A percentile compares a stretch with the other conserved stretches of the same genome.
These are phyloP conservation scores for Hemicentrotus pulcherrimus DNA, from an alignment of 35 echinoderm and acorn worm species.

Conservation along the genomic window DNA sequence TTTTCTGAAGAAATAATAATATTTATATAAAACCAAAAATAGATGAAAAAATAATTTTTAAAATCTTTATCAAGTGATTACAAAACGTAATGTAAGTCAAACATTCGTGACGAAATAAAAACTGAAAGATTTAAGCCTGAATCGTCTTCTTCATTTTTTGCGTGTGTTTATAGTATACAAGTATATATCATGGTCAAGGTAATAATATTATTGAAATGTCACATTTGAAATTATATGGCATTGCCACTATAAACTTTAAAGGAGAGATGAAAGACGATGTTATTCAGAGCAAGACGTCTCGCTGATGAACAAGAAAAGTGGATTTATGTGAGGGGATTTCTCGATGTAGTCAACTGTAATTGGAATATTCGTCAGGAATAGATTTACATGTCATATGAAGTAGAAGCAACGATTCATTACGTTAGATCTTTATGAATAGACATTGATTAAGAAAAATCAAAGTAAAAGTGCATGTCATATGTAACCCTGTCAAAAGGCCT, in stretches of 20 bases:
- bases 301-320: background rate
- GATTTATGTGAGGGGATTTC: background rate
- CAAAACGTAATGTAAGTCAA: too few relatives aligned
- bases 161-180: too few relatives aligned
- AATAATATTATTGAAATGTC: background rate
- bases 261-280: background rate
- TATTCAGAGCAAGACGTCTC: background rate
- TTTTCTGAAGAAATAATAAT: too few relatives aligned
- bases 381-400: background rate
- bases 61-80: too few relatives aligned
- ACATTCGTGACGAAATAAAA: too few relatives aligned
- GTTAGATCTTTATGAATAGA: slow-evolving; percentile 4
- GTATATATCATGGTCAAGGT: background rate
- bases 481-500: background rate
- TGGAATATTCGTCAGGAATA: background rate
- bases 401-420: background rate
- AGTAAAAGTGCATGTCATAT: background rate
- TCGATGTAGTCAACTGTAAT: background rate
- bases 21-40: too few relatives aligned
- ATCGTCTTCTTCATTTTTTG: too few relatives aligned
- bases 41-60: too few relatives aligned
- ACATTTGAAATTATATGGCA: background rate
- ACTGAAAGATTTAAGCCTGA: too few relatives aligned
- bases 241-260: background rate
- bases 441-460: background rate